Percentiles rank a stretch among this genome's conserved stretches.
phyloP scores from a whole-genome alignment of 2,888 invertebrate genomes.

The Neocrepidodera transversa region DNA sequence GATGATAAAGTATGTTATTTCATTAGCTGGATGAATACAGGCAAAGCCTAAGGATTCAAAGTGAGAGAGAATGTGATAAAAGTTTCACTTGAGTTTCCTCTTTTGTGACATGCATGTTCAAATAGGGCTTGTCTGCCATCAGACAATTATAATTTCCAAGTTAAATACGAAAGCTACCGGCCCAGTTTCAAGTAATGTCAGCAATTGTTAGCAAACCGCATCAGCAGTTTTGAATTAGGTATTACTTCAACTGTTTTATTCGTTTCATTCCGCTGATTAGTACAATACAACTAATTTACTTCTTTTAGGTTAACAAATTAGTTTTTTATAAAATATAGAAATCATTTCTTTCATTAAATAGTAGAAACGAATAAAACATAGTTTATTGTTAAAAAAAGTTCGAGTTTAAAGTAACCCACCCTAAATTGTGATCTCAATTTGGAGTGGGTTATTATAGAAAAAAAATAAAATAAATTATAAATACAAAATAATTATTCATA shows the following conservation, averaged over 20 bases:
- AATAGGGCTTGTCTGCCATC: constrained; percentile 23
- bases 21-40: constrained; percentile 29
- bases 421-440: no score
- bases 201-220: constrained; percentile 16
- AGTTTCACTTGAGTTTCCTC: constrained; percentile 31
- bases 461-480: no score
- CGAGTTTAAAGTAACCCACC: no score
- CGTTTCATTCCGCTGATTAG: background rate
- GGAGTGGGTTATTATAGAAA: no score
- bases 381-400: no score
- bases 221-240: constrained; percentile 13
- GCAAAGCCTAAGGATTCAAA: constrained; percentile 25
- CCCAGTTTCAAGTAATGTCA: constrained; percentile 3
- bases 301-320: no score
- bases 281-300: no score
- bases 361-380: no score
- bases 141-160: constrained; percentile 28
- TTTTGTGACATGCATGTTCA: constrained; percentile 33
- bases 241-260: constrained; percentile 3
- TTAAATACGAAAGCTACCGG: constrained; percentile 14
- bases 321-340: no score
- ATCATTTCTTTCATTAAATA: no score
- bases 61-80: constrained; percentile 36
- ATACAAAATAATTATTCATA: no score
- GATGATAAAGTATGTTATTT: constrained; percentile 26